These are phyloP conservation scores for Eumacrocentrus americanus DNA, from an alignment of 2,888 invertebrate genomes.

Conservation along the genomic window DNA sequence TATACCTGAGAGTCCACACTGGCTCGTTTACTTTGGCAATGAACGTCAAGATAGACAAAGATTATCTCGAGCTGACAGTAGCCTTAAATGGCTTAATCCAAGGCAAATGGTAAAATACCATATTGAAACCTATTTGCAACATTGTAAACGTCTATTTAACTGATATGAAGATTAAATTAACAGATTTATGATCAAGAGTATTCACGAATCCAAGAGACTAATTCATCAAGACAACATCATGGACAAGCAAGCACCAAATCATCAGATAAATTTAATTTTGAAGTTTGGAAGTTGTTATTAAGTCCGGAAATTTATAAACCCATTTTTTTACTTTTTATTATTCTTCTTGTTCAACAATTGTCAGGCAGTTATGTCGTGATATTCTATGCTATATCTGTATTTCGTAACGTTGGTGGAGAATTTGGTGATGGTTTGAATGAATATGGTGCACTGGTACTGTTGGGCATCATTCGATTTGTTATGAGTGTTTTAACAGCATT, in stretches of 20 bases:
- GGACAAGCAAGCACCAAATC: slow-evolving; percentile 18
- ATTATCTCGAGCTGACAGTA: slow-evolving; percentile 50
- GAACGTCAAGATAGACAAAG: slow-evolving; percentile 39
- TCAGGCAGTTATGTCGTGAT: slow-evolving; percentile 67
- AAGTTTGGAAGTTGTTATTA: slow-evolving; percentile 27
- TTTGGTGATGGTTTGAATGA: slow-evolving; percentile 61
- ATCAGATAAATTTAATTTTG: not conserved
- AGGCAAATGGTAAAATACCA: slow-evolving; percentile 53
- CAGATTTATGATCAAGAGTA: slow-evolving; percentile 48
- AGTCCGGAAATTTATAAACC: slow-evolving; percentile 64
- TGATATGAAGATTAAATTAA: not conserved
- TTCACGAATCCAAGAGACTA: slow-evolving; percentile 41
- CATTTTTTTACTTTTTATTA: slow-evolving; percentile 59
- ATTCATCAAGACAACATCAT: slow-evolving; percentile 4
- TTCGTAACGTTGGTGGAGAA: slow-evolving; percentile 62
- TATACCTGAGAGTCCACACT: slow-evolving; percentile 67
- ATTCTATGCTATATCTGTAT: slow-evolving; percentile 66
- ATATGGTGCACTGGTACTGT: slow-evolving; percentile 62
- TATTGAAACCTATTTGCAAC: too few relatives aligned
- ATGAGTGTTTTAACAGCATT: slow-evolving; percentile 64
- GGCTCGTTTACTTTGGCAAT: slow-evolving; percentile 63
- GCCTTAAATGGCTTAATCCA: slow-evolving; percentile 63
- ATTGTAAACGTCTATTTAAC: too few relatives aligned
- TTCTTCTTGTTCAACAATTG: slow-evolving; percentile 66
- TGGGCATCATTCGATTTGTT: slow-evolving; percentile 64